Percentiles rank a stretch among this genome's conserved stretches.
phyloP scores from a whole-genome alignment of 2,888 invertebrate species.

The Calameuta idolon region DNA sequence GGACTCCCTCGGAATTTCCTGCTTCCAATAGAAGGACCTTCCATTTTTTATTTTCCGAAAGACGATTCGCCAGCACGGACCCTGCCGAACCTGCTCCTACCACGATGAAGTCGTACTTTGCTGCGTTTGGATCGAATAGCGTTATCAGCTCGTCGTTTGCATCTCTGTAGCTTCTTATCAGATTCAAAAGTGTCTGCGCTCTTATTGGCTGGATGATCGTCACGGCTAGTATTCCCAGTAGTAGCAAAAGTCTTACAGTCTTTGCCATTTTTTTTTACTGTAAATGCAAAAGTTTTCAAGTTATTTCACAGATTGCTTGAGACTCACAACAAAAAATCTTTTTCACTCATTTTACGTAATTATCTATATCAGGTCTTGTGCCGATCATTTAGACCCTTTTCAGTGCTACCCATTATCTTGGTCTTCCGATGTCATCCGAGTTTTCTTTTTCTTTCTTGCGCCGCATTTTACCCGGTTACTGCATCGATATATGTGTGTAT shows the following conservation, averaged over 20 bases:
- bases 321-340: neutral
- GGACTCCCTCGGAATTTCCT: slow-evolving; percentile 69
- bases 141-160: slow-evolving; percentile 37
- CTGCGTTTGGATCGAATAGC: slow-evolving; percentile 55
- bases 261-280: neutral
- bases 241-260: neutral
- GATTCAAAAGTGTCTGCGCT: slow-evolving; percentile 38
- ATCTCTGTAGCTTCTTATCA: slow-evolving; percentile 41
- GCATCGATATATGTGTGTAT: neutral
- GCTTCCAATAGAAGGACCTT: slow-evolving; percentile 77
- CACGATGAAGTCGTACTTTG: slow-evolving; percentile 75
- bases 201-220: neutral
- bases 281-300: neutral
- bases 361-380: too few relatives aligned
- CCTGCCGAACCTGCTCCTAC: slow-evolving; percentile 81
- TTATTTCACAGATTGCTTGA: neutral
- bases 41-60: slow-evolving; percentile 74
- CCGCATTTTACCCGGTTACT: neutral
- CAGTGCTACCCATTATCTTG: neutral
- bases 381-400: neutral
- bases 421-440: neutral
- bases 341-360: neutral
- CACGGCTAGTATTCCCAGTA: neutral
- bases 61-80: slow-evolving; percentile 76
- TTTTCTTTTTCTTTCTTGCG: neutral